phyloP scores from a whole-genome alignment of 2,888 invertebrate genomes.

The Abrostola triplasia region DNA sequence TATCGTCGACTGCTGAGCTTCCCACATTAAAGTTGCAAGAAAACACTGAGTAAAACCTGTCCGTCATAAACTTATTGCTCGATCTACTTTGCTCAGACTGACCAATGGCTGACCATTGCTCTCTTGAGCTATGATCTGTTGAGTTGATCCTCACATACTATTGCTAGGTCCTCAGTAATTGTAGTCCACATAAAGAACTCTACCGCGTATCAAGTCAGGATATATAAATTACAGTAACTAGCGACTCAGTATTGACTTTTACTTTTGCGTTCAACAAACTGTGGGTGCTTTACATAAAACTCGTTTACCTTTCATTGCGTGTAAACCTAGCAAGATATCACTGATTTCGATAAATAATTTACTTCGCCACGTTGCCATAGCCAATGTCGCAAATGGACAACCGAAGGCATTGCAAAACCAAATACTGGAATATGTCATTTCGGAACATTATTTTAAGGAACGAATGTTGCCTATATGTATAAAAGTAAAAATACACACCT shows the following conservation, averaged over 20 bases:
- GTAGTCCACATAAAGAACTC: background rate
- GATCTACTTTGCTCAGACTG: background rate
- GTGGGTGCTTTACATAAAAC: background rate
- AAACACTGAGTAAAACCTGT: conserved; percentile 8
- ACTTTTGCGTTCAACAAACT: conserved; percentile 13
- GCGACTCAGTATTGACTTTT: background rate
- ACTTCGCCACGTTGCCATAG: too few species aligned
- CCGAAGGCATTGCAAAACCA: too few species aligned
- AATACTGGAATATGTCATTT: too few species aligned
- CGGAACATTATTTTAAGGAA: too few species aligned
- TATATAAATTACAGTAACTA: background rate
- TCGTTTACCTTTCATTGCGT: background rate
- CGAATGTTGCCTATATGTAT: too few species aligned
- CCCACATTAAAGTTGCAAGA: conserved; percentile 27
- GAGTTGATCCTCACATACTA: background rate
- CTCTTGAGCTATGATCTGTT: background rate
- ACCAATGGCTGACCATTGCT: background rate
- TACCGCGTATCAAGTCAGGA: background rate
- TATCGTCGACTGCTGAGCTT: conserved; percentile 20
- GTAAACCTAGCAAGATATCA: background rate
- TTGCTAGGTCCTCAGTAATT: background rate
- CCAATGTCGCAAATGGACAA: too few species aligned
- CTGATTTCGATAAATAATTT: too few species aligned
- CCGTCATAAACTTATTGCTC: conserved; percentile 3
- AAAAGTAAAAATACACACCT: too few species aligned